A percentile compares a stretch with the other conserved stretches of the same genome.
phyloP scores from a whole-genome alignment of 2,797 vertebrate species.

The Alfaro cultratus region DNA sequence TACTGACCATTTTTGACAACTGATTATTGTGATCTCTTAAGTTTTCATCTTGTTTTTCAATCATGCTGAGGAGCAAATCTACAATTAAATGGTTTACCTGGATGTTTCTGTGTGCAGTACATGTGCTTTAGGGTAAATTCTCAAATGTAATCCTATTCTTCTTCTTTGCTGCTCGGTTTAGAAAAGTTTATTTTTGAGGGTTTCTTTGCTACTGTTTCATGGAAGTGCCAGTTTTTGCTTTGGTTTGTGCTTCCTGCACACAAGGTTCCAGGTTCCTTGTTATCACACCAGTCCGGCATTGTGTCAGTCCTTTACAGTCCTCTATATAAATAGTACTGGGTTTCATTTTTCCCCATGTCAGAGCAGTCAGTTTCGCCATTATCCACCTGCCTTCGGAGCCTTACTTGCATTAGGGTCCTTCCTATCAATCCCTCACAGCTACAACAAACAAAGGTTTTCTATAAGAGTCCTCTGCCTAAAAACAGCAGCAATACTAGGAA shows the following conservation, averaged over 20 bases:
- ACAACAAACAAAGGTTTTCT: constrained; percentile 1
- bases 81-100: background rate
- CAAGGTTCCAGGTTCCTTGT: background rate
- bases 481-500: background rate
- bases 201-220: background rate
- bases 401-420: background rate
- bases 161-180: background rate
- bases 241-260: background rate
- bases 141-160: background rate
- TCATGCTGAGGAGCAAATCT: background rate
- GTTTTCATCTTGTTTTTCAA: background rate
- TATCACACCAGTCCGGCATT: background rate
- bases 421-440: constrained; percentile 3
- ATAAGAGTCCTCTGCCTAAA: background rate
- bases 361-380: background rate
- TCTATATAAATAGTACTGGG: background rate
- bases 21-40: background rate
- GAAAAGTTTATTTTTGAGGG: background rate
- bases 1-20: background rate
- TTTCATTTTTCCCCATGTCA: constrained; percentile 1
- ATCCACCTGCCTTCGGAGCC: constrained; percentile 3
- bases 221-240: background rate
- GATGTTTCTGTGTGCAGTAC: background rate
- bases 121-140: background rate
- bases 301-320: background rate